phyloP scores from a whole-genome alignment of 2,888 invertebrate genomes.

The Muschampia plurimacula region DNA sequence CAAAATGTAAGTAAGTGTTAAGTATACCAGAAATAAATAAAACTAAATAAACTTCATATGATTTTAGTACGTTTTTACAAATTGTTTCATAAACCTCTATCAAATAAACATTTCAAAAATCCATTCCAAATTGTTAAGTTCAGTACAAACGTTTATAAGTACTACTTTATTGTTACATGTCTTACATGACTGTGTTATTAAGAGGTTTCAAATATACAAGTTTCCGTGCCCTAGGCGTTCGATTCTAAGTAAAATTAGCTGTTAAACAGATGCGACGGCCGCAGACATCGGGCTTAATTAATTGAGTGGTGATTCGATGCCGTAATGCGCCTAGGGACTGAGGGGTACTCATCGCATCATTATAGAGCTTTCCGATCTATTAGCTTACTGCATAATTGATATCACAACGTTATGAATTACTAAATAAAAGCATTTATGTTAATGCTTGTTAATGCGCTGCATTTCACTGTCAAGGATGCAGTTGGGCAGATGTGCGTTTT shows the following conservation, averaged over 20 bases:
- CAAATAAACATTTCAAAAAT: not conserved
- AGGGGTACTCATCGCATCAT: slow-evolving; percentile 19
- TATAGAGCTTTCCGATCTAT: slow-evolving; percentile 14
- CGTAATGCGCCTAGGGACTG: slow-evolving; percentile 29
- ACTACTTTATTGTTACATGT: not conserved
- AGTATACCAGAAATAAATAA: too few species aligned
- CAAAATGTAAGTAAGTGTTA: too few species aligned
- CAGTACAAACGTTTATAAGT: not conserved
- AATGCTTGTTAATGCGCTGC: not conserved
- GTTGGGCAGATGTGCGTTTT: not conserved
- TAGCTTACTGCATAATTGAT: slow-evolving; percentile 7
- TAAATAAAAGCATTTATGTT: slow-evolving; percentile 2
- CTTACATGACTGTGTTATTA: not conserved
- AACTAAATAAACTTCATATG: too few species aligned
- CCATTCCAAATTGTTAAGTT: not conserved
- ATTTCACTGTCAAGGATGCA: not conserved
- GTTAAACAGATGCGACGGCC: slow-evolving; percentile 56
- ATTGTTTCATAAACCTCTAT: not conserved
- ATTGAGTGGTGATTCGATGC: slow-evolving; percentile 55
- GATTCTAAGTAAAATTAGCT: slow-evolving; percentile 54
- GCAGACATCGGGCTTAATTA: slow-evolving; percentile 56
- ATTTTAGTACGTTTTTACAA: too few species aligned
- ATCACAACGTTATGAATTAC: not conserved
- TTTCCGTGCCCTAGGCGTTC: slow-evolving; percentile 41
- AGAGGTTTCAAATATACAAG: not conserved